Percentiles rank a stretch among this genome's conserved stretches.
phyloP scores from a whole-genome alignment of 2,888 invertebrate species.

The Dermolepida albohirtum region DNA sequence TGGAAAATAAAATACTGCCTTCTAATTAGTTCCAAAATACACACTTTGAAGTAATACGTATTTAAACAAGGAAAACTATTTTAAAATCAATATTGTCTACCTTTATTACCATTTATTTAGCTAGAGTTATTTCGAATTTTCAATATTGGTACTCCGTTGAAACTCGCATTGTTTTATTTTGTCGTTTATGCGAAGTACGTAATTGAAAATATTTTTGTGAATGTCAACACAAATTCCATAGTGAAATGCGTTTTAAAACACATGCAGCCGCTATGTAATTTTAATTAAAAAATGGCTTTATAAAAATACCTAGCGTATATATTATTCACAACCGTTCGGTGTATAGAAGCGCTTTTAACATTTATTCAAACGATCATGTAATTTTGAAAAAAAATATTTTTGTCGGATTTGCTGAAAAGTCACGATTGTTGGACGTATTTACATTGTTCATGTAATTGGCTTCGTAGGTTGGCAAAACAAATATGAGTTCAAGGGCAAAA shows the following conservation, averaged over 20 bases:
- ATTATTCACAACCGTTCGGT: neutral
- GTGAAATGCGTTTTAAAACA: constrained; percentile 1
- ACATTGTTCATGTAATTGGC: constrained; percentile 3
- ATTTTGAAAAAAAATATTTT: constrained; percentile 12
- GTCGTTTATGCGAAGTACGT: too few species aligned
- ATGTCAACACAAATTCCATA: neutral
- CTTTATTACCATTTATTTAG: too few species aligned
- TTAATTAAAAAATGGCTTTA: constrained; percentile 24
- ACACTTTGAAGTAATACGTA: too few species aligned
- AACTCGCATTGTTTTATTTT: neutral
- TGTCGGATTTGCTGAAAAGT: constrained; percentile 19
- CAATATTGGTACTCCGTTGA: too few species aligned
- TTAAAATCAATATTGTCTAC: too few species aligned
- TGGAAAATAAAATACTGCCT: too few species aligned
- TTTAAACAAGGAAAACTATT: too few species aligned
- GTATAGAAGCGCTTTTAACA: constrained; percentile 11
- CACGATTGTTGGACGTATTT: constrained; percentile 23
- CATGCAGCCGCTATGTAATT: constrained; percentile 21
- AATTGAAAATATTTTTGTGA: neutral
- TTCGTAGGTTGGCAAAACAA: neutral
- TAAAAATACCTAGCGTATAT: constrained; percentile 20
- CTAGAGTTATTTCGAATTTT: too few species aligned
- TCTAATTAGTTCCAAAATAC: too few species aligned
- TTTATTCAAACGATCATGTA: constrained; percentile 10
- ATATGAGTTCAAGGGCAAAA: neutral